Evolutionary conservation across 2,888 invertebrate species (phyloP), one percentile per base, ranked within the genome.

Genomic region (Diarsia dahlii): DNA sequence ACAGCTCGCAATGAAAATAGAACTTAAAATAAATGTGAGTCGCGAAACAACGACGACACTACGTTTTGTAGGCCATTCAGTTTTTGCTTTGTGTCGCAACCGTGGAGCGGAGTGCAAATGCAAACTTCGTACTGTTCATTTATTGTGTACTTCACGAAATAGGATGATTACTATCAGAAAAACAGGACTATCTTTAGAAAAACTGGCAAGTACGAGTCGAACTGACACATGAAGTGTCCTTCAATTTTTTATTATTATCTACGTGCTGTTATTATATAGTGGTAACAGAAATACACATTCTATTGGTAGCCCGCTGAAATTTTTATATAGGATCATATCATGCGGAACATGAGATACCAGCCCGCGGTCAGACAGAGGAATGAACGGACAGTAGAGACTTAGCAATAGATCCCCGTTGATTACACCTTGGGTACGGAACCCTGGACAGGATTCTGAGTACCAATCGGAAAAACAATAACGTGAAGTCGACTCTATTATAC

Each of bases 1-100:
- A 58, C 28, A 28, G 48, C 65, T 39, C 50, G 20, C 54, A 58
- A 69, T 46, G 63, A 45, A 58, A 80, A 76, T 70, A 56, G 52
- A 71, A 63, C 60, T 74, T 58, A 45, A 74, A 78, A 81, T 71
- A 78, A 73, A 74, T 81, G 81, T 76, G 66, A 74, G 48, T 74
- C 70, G 78, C 62, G 80, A 85, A 90, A 92, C 91, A 93, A 91
- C 85, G 72, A 71, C 78, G 76, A 78, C 79, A 80, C 86, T 86
- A 65, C 65, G 85, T 90, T 93, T 92, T 91, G 90, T 92, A 91
- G 89, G 91, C 87, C 92, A 90, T 90, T 90, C 88, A 89, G 90
- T 89, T 90, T 88, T 90, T 88, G 89, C 92, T 92, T 92, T 92
- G 91, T 91, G 88, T 82, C 64, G 84, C 46, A 45, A 13, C 79